phyloP scores from a whole-genome alignment of 1,140 invertebrate genomes.

The Drosophila persimilis region DNA sequence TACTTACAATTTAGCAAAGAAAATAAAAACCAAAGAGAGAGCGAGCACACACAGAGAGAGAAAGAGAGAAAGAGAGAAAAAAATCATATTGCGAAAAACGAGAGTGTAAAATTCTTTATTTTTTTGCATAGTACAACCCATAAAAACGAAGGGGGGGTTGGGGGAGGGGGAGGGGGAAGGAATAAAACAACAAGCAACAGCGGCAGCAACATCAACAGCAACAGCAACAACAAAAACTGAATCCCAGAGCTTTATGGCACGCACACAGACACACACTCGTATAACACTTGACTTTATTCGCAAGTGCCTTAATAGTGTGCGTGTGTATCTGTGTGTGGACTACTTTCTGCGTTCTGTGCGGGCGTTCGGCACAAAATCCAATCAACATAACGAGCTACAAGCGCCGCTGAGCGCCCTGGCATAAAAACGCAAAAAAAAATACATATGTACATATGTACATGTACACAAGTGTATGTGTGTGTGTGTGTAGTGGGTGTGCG shows the following conservation, averaged over 20 bases:
- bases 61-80: conserved; percentile 44
- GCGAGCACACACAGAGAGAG: conserved; percentile 4
- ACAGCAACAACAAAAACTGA: conserved; percentile 53
- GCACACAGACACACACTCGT: conserved; percentile 32
- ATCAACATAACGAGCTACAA: conserved; percentile 81
- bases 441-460: conserved; percentile 33
- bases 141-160: no score
- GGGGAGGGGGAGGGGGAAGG: not conserved
- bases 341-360: conserved; percentile 66
- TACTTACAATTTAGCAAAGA: conserved; percentile 77
- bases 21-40: conserved; percentile 44
- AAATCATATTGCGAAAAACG: conserved; percentile 68
- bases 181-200: conserved; percentile 46
- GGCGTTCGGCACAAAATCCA: conserved; percentile 75
- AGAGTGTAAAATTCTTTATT: conserved; percentile 69
- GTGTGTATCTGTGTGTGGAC: conserved; percentile 58
- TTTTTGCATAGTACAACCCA: conserved; percentile 59
- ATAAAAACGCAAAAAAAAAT: conserved; percentile 65
- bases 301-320: conserved; percentile 75
- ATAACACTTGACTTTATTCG: conserved; percentile 80
- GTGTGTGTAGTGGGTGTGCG: conserved; percentile 3
- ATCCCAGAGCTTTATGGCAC: conserved; percentile 78
- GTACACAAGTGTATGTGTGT: conserved; percentile 30
- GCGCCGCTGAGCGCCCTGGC: conserved; percentile 70
- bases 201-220: conserved; percentile 1